A percentile compares a stretch with the other conserved stretches of the same genome.
phyloP scores from a whole-genome alignment of 2,888 invertebrate genomes.

The Thymelicus sylvestris region DNA sequence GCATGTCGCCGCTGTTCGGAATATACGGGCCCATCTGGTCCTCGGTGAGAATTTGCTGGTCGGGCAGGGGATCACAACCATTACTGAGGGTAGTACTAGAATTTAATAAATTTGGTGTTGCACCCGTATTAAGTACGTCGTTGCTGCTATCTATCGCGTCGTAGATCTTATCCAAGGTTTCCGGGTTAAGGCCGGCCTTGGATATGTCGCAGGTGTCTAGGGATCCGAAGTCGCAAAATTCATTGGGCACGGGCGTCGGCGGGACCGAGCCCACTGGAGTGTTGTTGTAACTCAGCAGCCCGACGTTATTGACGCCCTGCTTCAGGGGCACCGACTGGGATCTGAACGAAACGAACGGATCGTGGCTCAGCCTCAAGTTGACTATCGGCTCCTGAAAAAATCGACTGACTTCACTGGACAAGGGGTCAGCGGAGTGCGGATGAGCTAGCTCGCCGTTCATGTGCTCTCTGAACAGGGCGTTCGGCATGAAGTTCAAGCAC shows the following conservation, averaged over 20 bases:
- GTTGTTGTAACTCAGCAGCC: conserved; percentile 73
- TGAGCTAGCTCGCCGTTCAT: conserved; percentile 68
- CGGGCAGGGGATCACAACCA: conserved; percentile 70
- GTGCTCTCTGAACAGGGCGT: conserved; percentile 72
- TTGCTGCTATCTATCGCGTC: conserved; percentile 85
- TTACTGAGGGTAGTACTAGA: conserved; percentile 65
- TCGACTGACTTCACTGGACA: conserved; percentile 86
- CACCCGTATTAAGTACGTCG: conserved; percentile 68
- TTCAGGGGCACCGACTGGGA: conserved; percentile 93
- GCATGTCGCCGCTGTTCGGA: conserved; percentile 65
- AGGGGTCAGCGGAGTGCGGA: conserved; percentile 77
- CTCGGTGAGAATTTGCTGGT: conserved; percentile 68
- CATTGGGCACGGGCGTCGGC: conserved; percentile 88
- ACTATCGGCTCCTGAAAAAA: conserved; percentile 82
- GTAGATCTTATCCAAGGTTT: conserved; percentile 87
- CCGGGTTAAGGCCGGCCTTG: conserved; percentile 80
- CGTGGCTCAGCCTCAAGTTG: conserved; percentile 70
- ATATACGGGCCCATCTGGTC: conserved; percentile 73
- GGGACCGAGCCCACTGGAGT: conserved; percentile 87
- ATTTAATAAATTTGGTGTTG: conserved; percentile 62
- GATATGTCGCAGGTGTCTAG: conserved; percentile 84
- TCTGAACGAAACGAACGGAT: conserved; percentile 72
- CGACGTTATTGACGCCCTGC: conserved; percentile 78
- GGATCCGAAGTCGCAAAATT: conserved; percentile 89
- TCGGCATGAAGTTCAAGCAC: conserved; percentile 73